A percentile compares a stretch with the other conserved stretches of the same genome.
Conservation (phyloP, 1,140 invertebrate genomes). For the Drosophila nikananu region DNA sequence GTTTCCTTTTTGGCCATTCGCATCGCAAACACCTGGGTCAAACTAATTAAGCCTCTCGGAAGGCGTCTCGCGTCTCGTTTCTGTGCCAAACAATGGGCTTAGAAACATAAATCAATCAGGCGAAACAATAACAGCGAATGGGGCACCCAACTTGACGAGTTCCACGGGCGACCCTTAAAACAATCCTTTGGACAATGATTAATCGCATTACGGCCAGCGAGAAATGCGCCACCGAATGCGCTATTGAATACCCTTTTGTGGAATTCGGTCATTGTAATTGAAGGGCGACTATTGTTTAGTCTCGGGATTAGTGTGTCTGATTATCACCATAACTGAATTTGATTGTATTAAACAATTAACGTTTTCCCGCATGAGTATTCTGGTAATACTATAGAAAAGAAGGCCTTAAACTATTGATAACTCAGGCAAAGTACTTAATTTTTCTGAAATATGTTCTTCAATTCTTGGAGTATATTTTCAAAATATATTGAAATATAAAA, state of each 20-base stretch:
- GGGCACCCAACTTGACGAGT: slow-evolving; percentile 68
- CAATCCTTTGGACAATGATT: slow-evolving; percentile 72
- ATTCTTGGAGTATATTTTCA: not conserved
- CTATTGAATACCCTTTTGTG: slow-evolving; percentile 60
- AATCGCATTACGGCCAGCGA: slow-evolving; percentile 55
- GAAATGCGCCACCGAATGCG: slow-evolving; percentile 43
- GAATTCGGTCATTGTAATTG: slow-evolving; percentile 10
- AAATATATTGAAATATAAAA: too few relatives aligned
- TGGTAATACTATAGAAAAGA: not conserved
- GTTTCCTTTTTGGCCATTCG: slow-evolving; percentile 32
- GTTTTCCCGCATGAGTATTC: not conserved
- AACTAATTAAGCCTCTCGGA: slow-evolving; percentile 73
- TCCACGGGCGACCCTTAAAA: slow-evolving; percentile 55
- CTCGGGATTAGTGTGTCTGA: not conserved
- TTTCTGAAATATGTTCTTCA: not conserved
- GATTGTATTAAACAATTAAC: too few relatives aligned
- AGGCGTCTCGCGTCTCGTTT: slow-evolving; percentile 3
- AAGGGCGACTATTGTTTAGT: not conserved
- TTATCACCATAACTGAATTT: not conserved
- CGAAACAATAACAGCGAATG: slow-evolving; percentile 59
- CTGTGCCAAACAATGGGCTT: slow-evolving; percentile 66
- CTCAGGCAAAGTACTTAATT: not conserved
- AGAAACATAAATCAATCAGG: slow-evolving; percentile 78
- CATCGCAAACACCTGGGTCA: slow-evolving; percentile 67
- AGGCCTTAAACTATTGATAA: not conserved